phyloP scores from a whole-genome alignment of 2,113 vertebrate genomes.

The Etheostoma cragini region DNA sequence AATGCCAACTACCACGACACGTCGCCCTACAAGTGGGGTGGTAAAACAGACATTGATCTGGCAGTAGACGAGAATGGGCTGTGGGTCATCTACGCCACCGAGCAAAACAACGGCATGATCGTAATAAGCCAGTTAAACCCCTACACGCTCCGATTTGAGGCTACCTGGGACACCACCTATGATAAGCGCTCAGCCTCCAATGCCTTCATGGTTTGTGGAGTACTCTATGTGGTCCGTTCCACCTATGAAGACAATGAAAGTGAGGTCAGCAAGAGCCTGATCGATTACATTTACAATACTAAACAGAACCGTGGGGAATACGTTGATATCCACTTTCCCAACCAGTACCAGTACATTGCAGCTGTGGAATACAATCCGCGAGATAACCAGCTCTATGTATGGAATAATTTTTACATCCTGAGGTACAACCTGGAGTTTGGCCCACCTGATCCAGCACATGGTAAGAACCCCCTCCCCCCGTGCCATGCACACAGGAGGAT shows the following conservation, averaged over 20 bases:
- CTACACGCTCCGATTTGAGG: conserved; percentile 97
- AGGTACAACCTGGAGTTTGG: conserved; percentile 96
- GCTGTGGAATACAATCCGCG: conserved; percentile 99
- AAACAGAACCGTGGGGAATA: conserved; percentile 92
- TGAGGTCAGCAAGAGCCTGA: conserved; percentile 94
- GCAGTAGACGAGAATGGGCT: conserved; percentile 98
- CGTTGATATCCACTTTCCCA: conserved; percentile 96
- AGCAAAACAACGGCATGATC: conserved; percentile 99
- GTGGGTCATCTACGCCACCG: conserved; percentile 99
- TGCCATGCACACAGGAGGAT: no score
- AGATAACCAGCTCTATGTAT: conserved; percentile 98
- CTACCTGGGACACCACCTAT: conserved; percentile 95
- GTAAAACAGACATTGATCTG: conserved; percentile 98
- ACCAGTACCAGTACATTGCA: conserved; percentile 98
- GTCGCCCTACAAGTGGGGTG: conserved; percentile 98
- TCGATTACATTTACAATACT: conserved; percentile 98
- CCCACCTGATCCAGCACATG: conserved; percentile 96
- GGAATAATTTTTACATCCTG: conserved; percentile 99
- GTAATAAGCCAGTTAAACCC: conserved; percentile 98
- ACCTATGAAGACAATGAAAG: conserved; percentile 99
- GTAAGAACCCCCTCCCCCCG: conserved; percentile 81
- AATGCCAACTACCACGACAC: conserved; percentile 99
- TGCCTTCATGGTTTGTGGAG: conserved; percentile 98
- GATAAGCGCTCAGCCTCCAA: conserved; percentile 98
- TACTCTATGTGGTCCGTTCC: conserved; percentile 96